Evolutionary conservation across 2,888 invertebrate species (phyloP).

Genomic region (Sarcophaga carnaria): DNA sequence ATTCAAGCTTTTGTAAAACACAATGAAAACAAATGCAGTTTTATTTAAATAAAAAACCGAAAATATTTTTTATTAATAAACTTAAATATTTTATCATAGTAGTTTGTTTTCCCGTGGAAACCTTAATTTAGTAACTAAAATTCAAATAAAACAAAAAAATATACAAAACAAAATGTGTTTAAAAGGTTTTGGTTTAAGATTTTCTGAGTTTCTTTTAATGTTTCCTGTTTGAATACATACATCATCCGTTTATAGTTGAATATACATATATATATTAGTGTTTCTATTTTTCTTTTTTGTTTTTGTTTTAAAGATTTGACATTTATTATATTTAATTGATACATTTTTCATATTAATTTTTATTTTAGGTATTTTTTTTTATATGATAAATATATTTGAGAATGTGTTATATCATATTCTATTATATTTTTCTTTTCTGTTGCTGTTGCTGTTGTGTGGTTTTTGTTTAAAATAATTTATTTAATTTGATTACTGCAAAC

Average conservation of each 20-base stretch:
- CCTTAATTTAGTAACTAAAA: conserved; percentile 24
- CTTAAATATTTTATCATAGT: conserved; percentile 17
- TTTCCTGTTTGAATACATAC: conserved; percentile 36
- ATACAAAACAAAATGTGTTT: conserved; percentile 6
- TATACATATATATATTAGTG: conserved; percentile 13
- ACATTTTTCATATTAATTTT: conserved; percentile 38
- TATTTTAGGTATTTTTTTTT: conserved; percentile 3
- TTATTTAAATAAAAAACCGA: conserved; percentile 29
- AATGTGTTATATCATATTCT: conserved; percentile 22
- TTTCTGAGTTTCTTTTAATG: background rate
- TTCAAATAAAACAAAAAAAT: conserved; percentile 19
- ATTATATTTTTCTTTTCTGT: background rate
- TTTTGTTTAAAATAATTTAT: background rate
- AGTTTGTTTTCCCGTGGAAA: conserved; percentile 14
- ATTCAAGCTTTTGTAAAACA: too few species aligned
- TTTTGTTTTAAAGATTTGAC: conserved; percentile 25
- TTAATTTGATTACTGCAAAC: conserved; percentile 30
- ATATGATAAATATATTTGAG: conserved; percentile 15
- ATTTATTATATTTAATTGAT: conserved; percentile 55
- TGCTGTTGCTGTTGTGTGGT: too few species aligned
- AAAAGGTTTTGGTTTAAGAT: conserved; percentile 37
- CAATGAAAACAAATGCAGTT: conserved; percentile 1
- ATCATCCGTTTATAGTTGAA: background rate
- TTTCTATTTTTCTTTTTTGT: conserved; percentile 19
- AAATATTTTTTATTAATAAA: conserved; percentile 12